Evolutionary conservation across 2,797 vertebrate genomes (phyloP).

Genomic region (Cyprinodon diabolis): DNA sequence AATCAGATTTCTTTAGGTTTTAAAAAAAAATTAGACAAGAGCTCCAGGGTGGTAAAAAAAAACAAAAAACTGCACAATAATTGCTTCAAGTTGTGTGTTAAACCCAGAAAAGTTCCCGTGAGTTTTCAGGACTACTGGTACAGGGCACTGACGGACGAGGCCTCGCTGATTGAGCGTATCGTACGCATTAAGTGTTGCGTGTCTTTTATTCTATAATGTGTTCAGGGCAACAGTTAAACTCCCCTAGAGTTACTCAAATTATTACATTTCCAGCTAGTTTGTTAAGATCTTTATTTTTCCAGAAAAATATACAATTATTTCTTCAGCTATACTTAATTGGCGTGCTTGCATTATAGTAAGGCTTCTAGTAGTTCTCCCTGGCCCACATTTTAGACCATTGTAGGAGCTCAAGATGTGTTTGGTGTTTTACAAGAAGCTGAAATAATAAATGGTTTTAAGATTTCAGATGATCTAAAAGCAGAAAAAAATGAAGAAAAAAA

Average conservation of each 20-base stretch:
- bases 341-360: constrained; percentile 34
- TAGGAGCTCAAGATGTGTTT: constrained; percentile 36
- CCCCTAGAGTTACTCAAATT: constrained; percentile 27
- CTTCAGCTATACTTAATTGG: constrained; percentile 48
- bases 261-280: constrained; percentile 27
- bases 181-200: constrained; percentile 23
- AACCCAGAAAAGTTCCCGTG: constrained; percentile 29
- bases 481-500: constrained; percentile 14
- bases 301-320: constrained; percentile 39
- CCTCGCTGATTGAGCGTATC: constrained; percentile 32
- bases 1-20: background rate
- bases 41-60: constrained; percentile 18
- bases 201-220: constrained; percentile 9
- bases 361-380: constrained; percentile 28
- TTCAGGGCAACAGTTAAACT: constrained; percentile 25
- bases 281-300: constrained; percentile 43
- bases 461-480: constrained; percentile 32
- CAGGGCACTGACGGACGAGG: constrained; percentile 17
- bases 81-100: constrained; percentile 22
- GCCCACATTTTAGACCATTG: constrained; percentile 19
- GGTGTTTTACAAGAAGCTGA: constrained; percentile 22
- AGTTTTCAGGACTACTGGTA: constrained; percentile 38
- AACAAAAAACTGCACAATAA: constrained; percentile 30
- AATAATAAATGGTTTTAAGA: constrained; percentile 40
- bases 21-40: constrained; percentile 8